Conservation (phyloP, 1,140 invertebrate genomes). For the Drosophila repleta region DNA sequence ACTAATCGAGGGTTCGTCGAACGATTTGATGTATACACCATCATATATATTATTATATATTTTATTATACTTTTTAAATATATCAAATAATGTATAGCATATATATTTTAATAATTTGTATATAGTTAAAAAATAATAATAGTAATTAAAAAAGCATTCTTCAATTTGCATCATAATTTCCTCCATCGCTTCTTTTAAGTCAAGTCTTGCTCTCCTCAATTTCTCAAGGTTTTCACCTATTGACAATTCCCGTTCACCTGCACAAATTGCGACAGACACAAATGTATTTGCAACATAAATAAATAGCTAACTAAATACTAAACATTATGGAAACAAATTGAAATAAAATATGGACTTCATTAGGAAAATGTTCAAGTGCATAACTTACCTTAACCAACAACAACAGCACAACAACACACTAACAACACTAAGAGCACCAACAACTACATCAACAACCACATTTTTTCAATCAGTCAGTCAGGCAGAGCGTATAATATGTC, state of each 20-base stretch:
- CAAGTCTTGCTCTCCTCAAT: background rate
- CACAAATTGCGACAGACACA: conserved; percentile 21
- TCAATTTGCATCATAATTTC: too few relatives aligned
- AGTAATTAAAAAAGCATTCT: too few relatives aligned
- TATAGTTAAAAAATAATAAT: too few relatives aligned
- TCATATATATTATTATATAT: too few relatives aligned
- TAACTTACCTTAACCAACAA: conserved; percentile 43
- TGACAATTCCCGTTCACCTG: conserved; percentile 41
- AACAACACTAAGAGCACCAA: conserved; percentile 25
- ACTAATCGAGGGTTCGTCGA: too few relatives aligned
- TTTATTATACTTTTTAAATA: too few relatives aligned
- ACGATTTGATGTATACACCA: too few relatives aligned
- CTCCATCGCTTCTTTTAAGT: too few relatives aligned
- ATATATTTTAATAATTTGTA: too few relatives aligned
- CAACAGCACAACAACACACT: too few relatives aligned
- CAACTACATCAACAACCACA: conserved; percentile 63
- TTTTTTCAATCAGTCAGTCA: conserved; percentile 59
- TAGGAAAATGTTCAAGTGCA: conserved; percentile 74
- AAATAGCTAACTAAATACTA: conserved; percentile 16
- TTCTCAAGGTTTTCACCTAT: background rate
- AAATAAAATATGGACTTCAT: conserved; percentile 57
- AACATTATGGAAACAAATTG: conserved; percentile 32
- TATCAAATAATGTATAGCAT: too few relatives aligned
- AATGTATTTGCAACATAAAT: conserved; percentile 27
- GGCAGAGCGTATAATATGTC: conserved; percentile 53